phyloP scores from a whole-genome alignment of 2,797 vertebrate species.

The Paguma larvata region DNA sequence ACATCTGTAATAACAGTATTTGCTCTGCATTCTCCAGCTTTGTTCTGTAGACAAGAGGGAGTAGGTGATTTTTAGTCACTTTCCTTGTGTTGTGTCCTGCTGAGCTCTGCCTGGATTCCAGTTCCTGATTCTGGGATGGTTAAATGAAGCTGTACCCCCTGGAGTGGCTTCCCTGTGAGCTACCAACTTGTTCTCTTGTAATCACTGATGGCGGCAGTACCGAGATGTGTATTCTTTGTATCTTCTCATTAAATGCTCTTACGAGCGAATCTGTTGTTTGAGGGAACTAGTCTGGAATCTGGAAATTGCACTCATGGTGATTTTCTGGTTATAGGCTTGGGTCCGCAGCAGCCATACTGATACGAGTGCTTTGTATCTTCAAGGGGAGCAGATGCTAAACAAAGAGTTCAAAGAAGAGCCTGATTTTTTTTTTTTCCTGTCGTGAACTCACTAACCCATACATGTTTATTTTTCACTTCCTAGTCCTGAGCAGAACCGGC shows the following conservation, averaged over 20 bases:
- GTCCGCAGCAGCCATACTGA: background rate
- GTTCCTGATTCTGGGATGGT: constrained; percentile 38
- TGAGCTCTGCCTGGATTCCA: constrained; percentile 44
- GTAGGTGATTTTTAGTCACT: background rate
- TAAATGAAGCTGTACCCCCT: constrained; percentile 35
- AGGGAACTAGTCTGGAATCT: constrained; percentile 39
- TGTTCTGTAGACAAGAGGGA: background rate
- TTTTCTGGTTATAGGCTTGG: constrained; percentile 48
- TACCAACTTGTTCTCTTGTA: constrained; percentile 5
- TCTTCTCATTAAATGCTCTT: constrained; percentile 61
- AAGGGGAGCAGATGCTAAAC: constrained; percentile 15
- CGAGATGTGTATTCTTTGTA: constrained; percentile 11
- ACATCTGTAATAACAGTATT: background rate
- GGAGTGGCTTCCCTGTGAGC: constrained; percentile 44
- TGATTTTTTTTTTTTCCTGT: background rate
- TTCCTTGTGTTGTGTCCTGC: background rate
- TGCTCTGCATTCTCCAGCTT: background rate
- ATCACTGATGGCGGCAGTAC: background rate
- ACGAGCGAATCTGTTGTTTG: constrained; percentile 7
- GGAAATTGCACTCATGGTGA: background rate
- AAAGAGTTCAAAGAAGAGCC: constrained; percentile 13
- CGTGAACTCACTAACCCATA: background rate
- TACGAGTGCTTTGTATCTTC: constrained; percentile 2
- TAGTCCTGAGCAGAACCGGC: constrained; percentile 96
- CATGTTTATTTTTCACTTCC: background rate